Evolutionary conservation across 1,140 invertebrate genomes (phyloP).

Genomic region (Pseudomyrmex flavicornis): DNA sequence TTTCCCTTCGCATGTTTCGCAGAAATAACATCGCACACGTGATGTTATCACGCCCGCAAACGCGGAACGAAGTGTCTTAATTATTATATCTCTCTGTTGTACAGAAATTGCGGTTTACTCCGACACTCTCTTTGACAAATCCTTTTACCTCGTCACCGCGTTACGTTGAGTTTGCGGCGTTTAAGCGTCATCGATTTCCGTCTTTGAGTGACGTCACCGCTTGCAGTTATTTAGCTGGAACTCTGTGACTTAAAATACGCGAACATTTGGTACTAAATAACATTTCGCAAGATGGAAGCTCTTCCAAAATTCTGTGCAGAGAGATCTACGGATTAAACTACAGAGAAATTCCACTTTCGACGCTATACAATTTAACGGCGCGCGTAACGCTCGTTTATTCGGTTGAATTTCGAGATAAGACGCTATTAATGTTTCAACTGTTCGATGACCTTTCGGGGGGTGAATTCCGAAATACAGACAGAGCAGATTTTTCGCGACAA

Average conservation of each 20-base stretch:
- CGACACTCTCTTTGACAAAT: neutral
- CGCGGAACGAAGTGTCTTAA: neutral
- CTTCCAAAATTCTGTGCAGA: neutral
- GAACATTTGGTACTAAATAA: constrained; percentile 1
- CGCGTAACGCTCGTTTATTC: neutral
- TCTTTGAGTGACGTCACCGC: neutral
- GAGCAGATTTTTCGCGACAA: neutral
- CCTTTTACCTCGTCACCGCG: neutral
- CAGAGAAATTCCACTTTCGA: neutral
- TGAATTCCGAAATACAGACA: neutral
- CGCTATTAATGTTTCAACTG: constrained; percentile 14
- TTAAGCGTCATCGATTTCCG: constrained; percentile 10
- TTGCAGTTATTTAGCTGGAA: neutral
- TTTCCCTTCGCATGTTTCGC: constrained; percentile 37
- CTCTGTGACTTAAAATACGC: neutral
- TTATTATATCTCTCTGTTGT: constrained; percentile 30
- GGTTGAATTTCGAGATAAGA: neutral
- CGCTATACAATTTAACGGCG: neutral
- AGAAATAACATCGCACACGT: neutral
- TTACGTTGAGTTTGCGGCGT: neutral
- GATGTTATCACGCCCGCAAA: constrained; percentile 8
- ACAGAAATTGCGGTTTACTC: neutral
- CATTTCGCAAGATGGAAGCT: neutral
- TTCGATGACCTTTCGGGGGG: neutral
- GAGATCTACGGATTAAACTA: neutral